Evolutionary conservation across 2,113 vertebrate species (phyloP).

Genomic region (Grallaria varia): DNA sequence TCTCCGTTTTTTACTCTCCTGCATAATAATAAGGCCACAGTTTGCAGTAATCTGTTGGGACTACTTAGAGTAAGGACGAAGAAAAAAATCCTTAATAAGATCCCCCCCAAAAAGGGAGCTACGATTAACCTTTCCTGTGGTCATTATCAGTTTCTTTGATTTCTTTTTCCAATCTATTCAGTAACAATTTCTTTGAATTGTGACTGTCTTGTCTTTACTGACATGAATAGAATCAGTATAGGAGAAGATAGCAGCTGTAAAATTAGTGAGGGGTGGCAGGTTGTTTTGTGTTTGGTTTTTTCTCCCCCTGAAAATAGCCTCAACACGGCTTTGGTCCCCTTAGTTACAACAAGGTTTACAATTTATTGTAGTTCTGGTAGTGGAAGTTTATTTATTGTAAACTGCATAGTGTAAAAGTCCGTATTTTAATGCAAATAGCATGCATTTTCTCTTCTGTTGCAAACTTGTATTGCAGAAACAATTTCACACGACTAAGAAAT

Average conservation of each 20-base stretch:
- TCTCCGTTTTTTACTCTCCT: neutral
- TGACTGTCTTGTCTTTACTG: neutral
- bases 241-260: neutral
- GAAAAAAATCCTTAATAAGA: neutral
- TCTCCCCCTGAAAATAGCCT: neutral
- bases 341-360: neutral
- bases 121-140: constrained; percentile 1
- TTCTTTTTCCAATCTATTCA: neutral
- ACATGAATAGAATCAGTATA: neutral
- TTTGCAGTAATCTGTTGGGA: neutral
- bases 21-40: neutral
- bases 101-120: neutral
- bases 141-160: neutral
- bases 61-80: neutral
- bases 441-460: neutral
- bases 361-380: neutral
- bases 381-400: neutral
- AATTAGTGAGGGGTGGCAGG: accelerated
- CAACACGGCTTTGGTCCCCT: neutral
- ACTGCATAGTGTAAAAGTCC: neutral
- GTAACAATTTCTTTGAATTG: neutral
- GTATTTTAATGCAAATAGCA: neutral
- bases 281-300: accelerated
- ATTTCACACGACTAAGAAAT: neutral
- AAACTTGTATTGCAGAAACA: neutral